Evolutionary conservation across 2,888 invertebrate species (phyloP).

Genomic region (Drosophila putrida): DNA sequence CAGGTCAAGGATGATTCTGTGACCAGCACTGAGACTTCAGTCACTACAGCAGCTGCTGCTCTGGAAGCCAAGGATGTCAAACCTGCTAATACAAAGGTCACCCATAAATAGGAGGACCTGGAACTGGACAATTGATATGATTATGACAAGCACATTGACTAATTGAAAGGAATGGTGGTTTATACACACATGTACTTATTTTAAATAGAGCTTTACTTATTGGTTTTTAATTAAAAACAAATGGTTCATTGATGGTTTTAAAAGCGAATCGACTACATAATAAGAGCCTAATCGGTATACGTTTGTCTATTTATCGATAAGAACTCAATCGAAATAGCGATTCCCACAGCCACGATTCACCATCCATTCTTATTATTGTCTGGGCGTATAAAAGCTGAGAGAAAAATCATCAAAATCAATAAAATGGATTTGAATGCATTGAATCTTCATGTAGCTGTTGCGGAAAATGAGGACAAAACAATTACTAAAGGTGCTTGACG

Average conservation of each 20-base stretch:
- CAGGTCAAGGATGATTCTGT: background rate
- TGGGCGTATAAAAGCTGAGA: too few species aligned
- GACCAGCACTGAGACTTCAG: background rate
- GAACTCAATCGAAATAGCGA: too few species aligned
- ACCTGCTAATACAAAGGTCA: background rate
- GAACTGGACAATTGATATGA: background rate
- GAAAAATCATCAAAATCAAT: too few species aligned
- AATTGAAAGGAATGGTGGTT: background rate
- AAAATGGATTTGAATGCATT: too few species aligned
- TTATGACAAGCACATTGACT: background rate
- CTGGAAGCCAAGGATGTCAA: slow-evolving; percentile 13
- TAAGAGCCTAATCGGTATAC: background rate
- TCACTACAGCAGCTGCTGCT: background rate
- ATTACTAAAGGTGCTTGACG: too few species aligned
- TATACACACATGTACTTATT: background rate
- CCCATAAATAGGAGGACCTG: slow-evolving; percentile 5
- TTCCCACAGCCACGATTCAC: too few species aligned
- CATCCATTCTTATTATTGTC: too few species aligned
- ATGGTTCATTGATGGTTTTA: background rate
- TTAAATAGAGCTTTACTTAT: background rate
- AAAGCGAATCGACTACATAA: background rate
- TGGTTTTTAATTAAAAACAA: background rate
- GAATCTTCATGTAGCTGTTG: too few species aligned
- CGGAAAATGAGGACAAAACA: too few species aligned
- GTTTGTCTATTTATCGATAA: too few species aligned